phyloP scores from a whole-genome alignment of 2,113 vertebrate genomes.

The Maccullochella peelii region DNA sequence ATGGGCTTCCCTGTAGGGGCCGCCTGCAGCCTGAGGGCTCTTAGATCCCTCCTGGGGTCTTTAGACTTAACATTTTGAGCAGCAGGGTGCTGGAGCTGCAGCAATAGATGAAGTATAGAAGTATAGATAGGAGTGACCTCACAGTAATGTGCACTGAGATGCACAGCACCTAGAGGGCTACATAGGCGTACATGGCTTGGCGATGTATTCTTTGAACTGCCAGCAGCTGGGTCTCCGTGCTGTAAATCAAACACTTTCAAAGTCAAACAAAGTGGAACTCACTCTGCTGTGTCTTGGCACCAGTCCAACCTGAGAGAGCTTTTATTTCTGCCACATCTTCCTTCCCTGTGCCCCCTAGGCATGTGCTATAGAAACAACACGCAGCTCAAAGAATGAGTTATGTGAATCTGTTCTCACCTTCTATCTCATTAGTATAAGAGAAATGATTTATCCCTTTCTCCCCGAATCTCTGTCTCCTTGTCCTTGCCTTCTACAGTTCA shows the following conservation, averaged over 20 bases:
- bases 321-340: slow-evolving; percentile 75
- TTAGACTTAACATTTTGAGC: slow-evolving; percentile 70
- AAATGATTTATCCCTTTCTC: slow-evolving; percentile 63
- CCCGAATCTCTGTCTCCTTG: slow-evolving; percentile 54
- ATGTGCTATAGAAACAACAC: slow-evolving; percentile 74
- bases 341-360: slow-evolving; percentile 72
- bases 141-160: slow-evolving; percentile 41
- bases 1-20: slow-evolving; percentile 65
- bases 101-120: slow-evolving; percentile 42
- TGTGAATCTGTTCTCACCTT: slow-evolving; percentile 77
- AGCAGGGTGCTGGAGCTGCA: slow-evolving; percentile 38
- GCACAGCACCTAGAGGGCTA: slow-evolving; percentile 43
- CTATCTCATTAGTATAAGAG: slow-evolving; percentile 76
- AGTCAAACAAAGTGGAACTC: slow-evolving; percentile 82
- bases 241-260: slow-evolving; percentile 79
- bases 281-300: slow-evolving; percentile 72
- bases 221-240: slow-evolving; percentile 71
- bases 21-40: slow-evolving; percentile 61
- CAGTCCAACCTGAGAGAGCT: slow-evolving; percentile 63
- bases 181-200: slow-evolving; percentile 38
- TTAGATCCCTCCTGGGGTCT: slow-evolving; percentile 69
- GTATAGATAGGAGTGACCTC: slow-evolving; percentile 55
- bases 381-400: slow-evolving; percentile 75
- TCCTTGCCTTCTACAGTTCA: slow-evolving; percentile 74
- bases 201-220: slow-evolving; percentile 71